A percentile compares a stretch with the other conserved stretches of the same genome.
Conservation (phyloP, 2,888 invertebrate genomes). For the Ectropis crepuscularia region DNA sequence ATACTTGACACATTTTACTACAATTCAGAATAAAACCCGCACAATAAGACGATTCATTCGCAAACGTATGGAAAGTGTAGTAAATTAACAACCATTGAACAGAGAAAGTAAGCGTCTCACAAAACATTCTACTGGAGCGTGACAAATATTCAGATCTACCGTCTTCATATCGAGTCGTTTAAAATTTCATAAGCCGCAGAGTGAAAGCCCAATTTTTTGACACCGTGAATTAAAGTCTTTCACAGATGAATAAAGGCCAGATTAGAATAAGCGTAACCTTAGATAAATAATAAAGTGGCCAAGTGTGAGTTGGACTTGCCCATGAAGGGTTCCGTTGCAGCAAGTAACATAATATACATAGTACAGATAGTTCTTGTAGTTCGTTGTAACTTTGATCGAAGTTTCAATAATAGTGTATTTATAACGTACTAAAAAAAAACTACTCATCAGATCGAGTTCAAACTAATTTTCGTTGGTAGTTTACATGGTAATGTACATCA, state of each 20-base stretch:
- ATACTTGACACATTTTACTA: too few relatives aligned
- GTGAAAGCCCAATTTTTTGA: slow-evolving; percentile 59
- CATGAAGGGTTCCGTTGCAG: too few relatives aligned
- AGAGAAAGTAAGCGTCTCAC: slow-evolving; percentile 48
- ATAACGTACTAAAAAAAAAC: too few relatives aligned
- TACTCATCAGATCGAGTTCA: too few relatives aligned
- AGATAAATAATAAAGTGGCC: too few relatives aligned
- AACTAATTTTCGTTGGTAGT: too few relatives aligned
- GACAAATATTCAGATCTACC: slow-evolving; percentile 55
- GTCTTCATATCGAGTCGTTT: slow-evolving; percentile 63
- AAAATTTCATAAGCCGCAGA: slow-evolving; percentile 65
- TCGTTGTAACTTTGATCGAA: too few relatives aligned
- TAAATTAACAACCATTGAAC: slow-evolving; percentile 35
- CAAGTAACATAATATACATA: too few relatives aligned
- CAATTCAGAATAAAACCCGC: slow-evolving; percentile 7
- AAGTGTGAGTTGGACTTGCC: too few relatives aligned
- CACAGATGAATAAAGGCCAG: not conserved
- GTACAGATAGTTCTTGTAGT: too few relatives aligned
- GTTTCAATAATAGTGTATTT: too few relatives aligned
- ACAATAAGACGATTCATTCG: slow-evolving; percentile 21
- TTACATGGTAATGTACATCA: too few relatives aligned
- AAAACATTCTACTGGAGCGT: slow-evolving; percentile 61
- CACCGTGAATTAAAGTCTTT: slow-evolving; percentile 41
- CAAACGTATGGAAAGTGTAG: slow-evolving; percentile 46
- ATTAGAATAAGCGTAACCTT: not conserved